Conservation (phyloP, 2,113 vertebrate genomes). For the Otis tarda region DNA sequence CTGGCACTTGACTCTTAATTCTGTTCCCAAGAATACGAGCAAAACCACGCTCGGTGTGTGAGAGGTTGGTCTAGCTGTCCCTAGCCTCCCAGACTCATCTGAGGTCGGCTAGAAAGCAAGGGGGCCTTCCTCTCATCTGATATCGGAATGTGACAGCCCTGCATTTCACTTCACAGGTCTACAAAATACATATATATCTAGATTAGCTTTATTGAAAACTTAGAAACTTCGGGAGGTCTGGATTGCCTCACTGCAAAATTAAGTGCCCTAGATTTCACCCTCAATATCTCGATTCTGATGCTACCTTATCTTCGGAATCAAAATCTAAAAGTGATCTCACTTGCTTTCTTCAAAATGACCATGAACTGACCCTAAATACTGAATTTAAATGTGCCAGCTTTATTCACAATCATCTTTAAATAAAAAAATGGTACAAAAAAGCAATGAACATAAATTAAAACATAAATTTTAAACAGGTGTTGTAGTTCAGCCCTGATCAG, state of each 20-base stretch:
- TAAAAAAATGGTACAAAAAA: not conserved
- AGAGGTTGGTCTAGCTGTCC: too few relatives aligned
- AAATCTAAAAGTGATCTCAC: not conserved
- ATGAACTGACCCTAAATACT: not conserved
- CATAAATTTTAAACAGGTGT: conserved; percentile 25
- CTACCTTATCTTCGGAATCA: not conserved
- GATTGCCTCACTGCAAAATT: not conserved
- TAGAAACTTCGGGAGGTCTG: not conserved
- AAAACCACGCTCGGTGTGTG: too few relatives aligned
- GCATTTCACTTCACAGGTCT: not conserved
- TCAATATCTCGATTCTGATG: not conserved
- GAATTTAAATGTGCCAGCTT: not conserved
- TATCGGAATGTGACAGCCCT: not conserved
- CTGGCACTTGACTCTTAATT: too few relatives aligned
- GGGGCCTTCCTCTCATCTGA: too few relatives aligned
- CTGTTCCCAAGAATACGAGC: too few relatives aligned
- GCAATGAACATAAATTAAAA: conserved; percentile 28
- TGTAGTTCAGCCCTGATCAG: too few relatives aligned
- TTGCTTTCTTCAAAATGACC: not conserved
- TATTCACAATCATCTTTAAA: not conserved
- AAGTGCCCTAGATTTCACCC: not conserved
- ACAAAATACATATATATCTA: not conserved
- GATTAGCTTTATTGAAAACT: not conserved
- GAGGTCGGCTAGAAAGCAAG: too few relatives aligned
- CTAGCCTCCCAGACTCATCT: too few relatives aligned